Base-by-base conservation (phyloP, 2,888 invertebrate genomes). In the Diaprepes abbreviatus region DNA sequence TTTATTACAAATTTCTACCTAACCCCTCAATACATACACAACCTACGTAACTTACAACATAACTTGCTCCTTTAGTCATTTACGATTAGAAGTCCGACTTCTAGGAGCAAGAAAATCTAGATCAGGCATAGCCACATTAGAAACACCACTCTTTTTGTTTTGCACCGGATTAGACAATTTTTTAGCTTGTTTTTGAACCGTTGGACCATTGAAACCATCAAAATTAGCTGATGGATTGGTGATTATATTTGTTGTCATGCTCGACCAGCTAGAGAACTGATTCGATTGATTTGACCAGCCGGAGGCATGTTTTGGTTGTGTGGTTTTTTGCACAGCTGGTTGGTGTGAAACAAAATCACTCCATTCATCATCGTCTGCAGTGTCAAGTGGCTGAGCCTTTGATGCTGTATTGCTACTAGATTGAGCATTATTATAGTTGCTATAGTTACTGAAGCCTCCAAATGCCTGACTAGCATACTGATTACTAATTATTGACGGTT, bases 271-370 rank as follows among this genome's bases (percentile, higher is more conserved):
- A 28, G 70, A 48, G 9, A 65, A 54, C 16, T 70, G 70, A 16
- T 70, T 58, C 6, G 59, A 28, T 24, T 70, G 70, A 9, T 12
- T 16, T 12, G 59, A 48, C 58, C 58, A 52, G 35, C 43, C n/a
- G 14, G 58, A 40, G 33, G 12, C 35, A n/a, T 19, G 31, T n/a
- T 7, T 54, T 31, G 66, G 9, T 38, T 62, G 70, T 2, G 55
- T 21, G 12, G 55, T 48, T 50, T 71, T 55, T 43, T 73, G 63
- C 14, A 75, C 66, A 2, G 70, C 73, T 36, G 86, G 83, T 7
- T 83, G 82, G 75, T 85, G 86, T n/a, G 87, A 87, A 3, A 88
- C 86, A 79, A 87, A 88, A 75, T 88, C 88, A 2, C 86, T 85
- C 88, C 88, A 88, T 73, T 88, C 87, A 65, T 87, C 87, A 21